A percentile compares a stretch with the other conserved stretches of the same genome.
Conservation (phyloP, 2,797 vertebrate genomes). For the Lycodopsis pacificus region DNA sequence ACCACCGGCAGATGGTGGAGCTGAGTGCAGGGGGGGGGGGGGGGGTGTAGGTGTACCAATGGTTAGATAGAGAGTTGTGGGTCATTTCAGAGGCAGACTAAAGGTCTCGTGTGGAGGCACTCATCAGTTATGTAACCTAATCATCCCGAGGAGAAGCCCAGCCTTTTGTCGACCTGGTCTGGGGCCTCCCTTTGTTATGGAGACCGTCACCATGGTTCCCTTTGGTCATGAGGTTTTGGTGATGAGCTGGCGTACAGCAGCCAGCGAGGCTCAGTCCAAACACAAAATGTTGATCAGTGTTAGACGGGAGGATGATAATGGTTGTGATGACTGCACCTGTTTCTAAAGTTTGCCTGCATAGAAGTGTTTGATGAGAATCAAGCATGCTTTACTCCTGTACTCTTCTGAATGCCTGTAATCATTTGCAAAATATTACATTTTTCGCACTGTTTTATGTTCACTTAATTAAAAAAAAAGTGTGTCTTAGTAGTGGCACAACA, state of each 20-base stretch:
- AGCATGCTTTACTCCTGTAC: background rate
- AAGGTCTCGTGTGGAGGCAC: constrained; percentile 53
- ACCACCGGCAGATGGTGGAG: constrained; percentile 69
- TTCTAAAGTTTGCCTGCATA: constrained; percentile 22
- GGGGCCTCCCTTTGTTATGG: constrained; percentile 66
- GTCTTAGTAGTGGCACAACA: background rate
- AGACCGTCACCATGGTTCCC: constrained; percentile 68
- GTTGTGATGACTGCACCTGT: constrained; percentile 20
- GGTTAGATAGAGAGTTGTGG: constrained; percentile 38
- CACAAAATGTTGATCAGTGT: constrained; percentile 17
- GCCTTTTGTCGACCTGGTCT: constrained; percentile 70
- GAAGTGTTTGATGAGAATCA: constrained; percentile 32
- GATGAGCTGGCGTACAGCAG: constrained; percentile 29
- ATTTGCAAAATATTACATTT: background rate
- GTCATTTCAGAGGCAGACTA: constrained; percentile 47
- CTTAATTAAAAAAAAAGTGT: background rate
- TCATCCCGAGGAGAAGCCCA: constrained; percentile 74
- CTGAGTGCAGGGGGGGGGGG: constrained; percentile 14
- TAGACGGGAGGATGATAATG: constrained; percentile 10
- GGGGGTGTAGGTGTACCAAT: constrained; percentile 17
- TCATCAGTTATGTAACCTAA: constrained; percentile 80
- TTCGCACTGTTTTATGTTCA: background rate
- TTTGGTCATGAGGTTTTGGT: constrained; percentile 54
- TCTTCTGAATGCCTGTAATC: background rate
- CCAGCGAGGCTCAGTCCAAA: constrained; percentile 41